Conservation (phyloP, 1,140 invertebrate genomes). For the Colletes latitarsis region DNA sequence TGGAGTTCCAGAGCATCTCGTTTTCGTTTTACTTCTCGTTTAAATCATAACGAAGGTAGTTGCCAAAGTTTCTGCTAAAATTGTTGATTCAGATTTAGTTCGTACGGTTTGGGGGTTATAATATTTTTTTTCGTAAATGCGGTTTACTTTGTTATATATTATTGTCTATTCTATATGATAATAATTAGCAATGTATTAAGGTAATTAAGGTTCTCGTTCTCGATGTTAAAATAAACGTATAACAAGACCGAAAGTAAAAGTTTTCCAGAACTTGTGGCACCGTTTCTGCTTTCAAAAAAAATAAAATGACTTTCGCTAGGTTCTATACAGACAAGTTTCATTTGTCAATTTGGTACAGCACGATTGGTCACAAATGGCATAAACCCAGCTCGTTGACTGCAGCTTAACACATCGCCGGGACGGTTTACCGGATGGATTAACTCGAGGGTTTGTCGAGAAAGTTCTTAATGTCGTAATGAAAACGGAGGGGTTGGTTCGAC, state of each 20-base stretch:
- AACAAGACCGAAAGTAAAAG: not conserved
- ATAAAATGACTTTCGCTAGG: not conserved
- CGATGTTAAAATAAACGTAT: not conserved
- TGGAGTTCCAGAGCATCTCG: no score
- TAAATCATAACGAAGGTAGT: no score
- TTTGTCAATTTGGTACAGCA: conserved; percentile 25
- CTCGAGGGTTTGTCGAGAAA: conserved; percentile 64
- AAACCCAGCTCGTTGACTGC: conserved; percentile 37
- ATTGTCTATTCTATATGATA: no score
- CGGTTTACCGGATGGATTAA: conserved; percentile 65
- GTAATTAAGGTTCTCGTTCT: not conserved
- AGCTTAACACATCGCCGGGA: conserved; percentile 31
- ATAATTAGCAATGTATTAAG: no score
- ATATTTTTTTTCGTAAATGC: no score
- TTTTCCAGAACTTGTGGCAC: not conserved
- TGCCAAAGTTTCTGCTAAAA: no score
- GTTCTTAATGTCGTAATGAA: conserved; percentile 67
- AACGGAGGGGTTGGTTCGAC: conserved; percentile 48
- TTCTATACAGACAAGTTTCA: conserved; percentile 3
- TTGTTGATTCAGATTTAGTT: no score
- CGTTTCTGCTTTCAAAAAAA: not conserved
- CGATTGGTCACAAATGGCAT: conserved; percentile 35
- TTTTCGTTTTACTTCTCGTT: no score
- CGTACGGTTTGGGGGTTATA: no score
- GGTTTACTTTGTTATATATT: no score